Conservation (phyloP, 2,888 invertebrate genomes). For the Pyrgus malvae region DNA sequence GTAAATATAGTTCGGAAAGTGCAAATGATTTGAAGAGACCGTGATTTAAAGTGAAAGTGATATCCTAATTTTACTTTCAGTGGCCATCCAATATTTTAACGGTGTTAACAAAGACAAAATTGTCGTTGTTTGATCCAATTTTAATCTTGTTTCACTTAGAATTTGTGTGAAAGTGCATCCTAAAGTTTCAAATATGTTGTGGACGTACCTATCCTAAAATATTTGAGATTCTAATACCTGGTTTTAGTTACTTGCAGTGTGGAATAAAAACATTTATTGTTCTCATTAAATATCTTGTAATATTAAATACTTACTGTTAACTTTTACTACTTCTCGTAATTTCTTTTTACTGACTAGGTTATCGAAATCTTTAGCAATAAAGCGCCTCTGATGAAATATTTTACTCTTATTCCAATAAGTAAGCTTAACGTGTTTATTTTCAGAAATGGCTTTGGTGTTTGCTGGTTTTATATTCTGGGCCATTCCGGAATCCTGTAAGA, state of each 20-base stretch:
- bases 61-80: constrained; percentile 15
- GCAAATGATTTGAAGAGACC: constrained; percentile 4
- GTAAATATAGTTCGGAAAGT: neutral
- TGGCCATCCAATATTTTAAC: neutral
- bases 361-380: too few species aligned
- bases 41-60: constrained; percentile 28
- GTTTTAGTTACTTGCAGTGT: too few species aligned
- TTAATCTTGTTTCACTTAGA: neutral
- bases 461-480: constrained; percentile 49
- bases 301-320: too few species aligned
- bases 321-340: too few species aligned
- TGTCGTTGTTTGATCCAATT: neutral
- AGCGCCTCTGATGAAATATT: too few species aligned
- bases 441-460: constrained; percentile 69
- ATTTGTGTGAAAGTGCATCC: neutral
- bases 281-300: too few species aligned
- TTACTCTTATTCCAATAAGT: neutral
- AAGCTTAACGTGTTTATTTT: constrained; percentile 33
- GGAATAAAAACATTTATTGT: neutral
- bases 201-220: neutral
- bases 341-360: too few species aligned
- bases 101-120: neutral
- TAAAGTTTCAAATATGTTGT: neutral
- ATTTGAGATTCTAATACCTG: neutral
- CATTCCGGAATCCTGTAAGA: constrained; percentile 48